phyloP scores from a whole-genome alignment of 1,140 invertebrate genomes.

The Pachypsylla venusta region DNA sequence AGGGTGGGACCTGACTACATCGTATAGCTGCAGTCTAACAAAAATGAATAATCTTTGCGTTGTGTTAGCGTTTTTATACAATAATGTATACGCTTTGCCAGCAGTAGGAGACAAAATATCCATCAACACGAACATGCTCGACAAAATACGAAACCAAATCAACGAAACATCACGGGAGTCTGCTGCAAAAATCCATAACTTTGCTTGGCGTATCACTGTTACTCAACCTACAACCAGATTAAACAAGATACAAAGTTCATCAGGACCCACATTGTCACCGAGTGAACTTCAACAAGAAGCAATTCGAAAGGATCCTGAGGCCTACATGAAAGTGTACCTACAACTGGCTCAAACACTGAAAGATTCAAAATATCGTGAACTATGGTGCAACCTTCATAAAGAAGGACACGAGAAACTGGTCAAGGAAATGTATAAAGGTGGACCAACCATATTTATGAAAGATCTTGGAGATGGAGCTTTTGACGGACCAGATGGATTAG shows the following conservation, averaged over 20 bases:
- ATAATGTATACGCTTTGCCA: not conserved
- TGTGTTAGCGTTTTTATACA: not conserved
- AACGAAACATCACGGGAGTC: not conserved
- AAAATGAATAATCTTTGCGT: no score
- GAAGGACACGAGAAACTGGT: not conserved
- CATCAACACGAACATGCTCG: not conserved
- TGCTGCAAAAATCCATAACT: not conserved
- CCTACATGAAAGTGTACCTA: no score
- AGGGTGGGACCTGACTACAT: no score
- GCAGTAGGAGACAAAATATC: slow-evolving; percentile 5
- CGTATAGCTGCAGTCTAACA: no score
- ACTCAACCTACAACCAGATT: not conserved
- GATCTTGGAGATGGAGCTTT: not conserved
- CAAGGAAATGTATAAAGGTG: not conserved
- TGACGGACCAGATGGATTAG: not conserved
- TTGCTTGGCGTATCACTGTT: slow-evolving; percentile 1
- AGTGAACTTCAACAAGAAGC: no score
- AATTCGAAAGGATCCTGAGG: no score
- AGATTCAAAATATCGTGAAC: not conserved
- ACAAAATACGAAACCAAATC: not conserved
- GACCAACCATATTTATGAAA: not conserved
- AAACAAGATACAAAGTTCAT: no score
- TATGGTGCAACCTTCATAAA: not conserved
- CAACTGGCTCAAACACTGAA: not conserved
- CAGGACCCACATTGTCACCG: no score